Evolutionary conservation across 2,797 vertebrate genomes (phyloP).

Genomic region (Sebastes aleutianus): DNA sequence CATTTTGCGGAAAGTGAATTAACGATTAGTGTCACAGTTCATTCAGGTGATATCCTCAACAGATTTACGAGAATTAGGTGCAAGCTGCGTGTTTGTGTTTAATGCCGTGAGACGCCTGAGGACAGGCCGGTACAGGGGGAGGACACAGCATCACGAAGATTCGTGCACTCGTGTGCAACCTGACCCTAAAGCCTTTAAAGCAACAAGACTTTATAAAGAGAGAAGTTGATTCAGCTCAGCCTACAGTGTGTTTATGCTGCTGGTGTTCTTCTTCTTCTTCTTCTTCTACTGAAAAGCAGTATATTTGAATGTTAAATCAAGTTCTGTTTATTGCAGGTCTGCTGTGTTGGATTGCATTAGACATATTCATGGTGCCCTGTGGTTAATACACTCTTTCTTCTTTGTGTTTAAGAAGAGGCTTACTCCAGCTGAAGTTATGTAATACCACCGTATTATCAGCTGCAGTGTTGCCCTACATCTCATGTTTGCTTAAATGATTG

Average conservation of each 20-base stretch:
- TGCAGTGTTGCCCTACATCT: not conserved
- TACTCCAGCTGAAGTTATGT: conserved; percentile 20
- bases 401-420: not conserved
- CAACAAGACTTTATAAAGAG: not conserved
- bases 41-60: conserved; percentile 30
- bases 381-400: not conserved
- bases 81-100: not conserved
- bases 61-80: not conserved
- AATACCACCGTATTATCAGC: not conserved
- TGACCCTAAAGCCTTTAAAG: not conserved
- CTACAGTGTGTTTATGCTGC: not conserved
- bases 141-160: conserved; percentile 17
- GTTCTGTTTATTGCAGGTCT: not conserved
- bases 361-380: not conserved
- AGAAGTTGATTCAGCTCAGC: conserved; percentile 9
- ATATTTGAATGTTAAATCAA: not conserved
- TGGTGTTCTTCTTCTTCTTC: not conserved
- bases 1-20: conserved; percentile 22
- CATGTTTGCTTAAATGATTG: not conserved
- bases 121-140: not conserved
- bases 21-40: conserved; percentile 49
- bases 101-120: conserved; percentile 28
- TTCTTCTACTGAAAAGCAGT: not conserved
- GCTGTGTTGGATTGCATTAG: not conserved
- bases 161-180: not conserved